phyloP scores from a whole-genome alignment of 2,888 invertebrate species.

The Troides helena region DNA sequence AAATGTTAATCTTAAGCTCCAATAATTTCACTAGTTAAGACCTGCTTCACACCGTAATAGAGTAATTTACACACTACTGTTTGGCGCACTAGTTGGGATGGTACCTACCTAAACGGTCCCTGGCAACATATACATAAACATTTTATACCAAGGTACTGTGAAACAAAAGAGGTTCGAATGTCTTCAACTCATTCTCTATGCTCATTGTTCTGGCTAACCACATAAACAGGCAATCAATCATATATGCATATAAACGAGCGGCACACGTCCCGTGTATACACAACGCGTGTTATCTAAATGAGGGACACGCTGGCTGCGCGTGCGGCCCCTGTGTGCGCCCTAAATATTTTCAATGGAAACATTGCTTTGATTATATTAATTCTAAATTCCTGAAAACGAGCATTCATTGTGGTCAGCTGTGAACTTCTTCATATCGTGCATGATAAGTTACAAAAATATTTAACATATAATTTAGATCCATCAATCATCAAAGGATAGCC shows the following conservation, averaged over 20 bases:
- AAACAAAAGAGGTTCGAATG: not conserved
- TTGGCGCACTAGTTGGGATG: too few relatives aligned
- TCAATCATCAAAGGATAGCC: too few relatives aligned
- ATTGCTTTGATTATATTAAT: not conserved
- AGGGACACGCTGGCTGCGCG: slow-evolving; percentile 17
- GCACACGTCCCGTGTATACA: slow-evolving; percentile 29
- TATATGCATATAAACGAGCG: slow-evolving; percentile 36
- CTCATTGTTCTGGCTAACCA: slow-evolving; percentile 22
- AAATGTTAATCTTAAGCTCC: too few relatives aligned
- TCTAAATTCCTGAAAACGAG: not conserved
- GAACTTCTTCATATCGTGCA: too few relatives aligned
- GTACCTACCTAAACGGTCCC: too few relatives aligned
- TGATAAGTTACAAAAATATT: too few relatives aligned
- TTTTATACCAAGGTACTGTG: too few relatives aligned
- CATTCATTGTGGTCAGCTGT: not conserved
- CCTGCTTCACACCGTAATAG: too few relatives aligned
- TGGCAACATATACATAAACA: too few relatives aligned
- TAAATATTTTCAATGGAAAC: slow-evolving; percentile 10
- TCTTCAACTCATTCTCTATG: not conserved
- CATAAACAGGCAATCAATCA: slow-evolving; percentile 39
- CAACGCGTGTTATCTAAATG: slow-evolving; percentile 27
- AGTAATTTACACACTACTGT: too few relatives aligned
- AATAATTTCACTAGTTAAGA: too few relatives aligned
- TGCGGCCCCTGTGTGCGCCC: slow-evolving; percentile 10
- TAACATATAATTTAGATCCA: too few relatives aligned